phyloP scores from a whole-genome alignment of 2,113 vertebrate genomes.

The Geothlypis trichas region DNA sequence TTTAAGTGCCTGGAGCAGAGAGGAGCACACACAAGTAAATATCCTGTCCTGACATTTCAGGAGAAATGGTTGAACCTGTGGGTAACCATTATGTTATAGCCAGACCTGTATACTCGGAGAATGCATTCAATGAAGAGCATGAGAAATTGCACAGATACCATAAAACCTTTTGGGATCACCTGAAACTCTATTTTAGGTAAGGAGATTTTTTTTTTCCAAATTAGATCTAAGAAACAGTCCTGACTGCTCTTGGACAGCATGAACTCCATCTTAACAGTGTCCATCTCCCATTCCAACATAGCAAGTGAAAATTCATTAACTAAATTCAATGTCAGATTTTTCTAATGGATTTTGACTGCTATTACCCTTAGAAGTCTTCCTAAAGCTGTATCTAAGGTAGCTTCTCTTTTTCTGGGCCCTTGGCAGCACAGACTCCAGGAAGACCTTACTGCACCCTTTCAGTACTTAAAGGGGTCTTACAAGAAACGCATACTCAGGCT shows the following conservation, averaged over 20 bases:
- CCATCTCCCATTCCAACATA: not conserved
- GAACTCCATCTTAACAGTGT: not conserved
- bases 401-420: not conserved
- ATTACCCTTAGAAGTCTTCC: not conserved
- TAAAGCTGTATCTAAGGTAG: not conserved
- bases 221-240: not conserved
- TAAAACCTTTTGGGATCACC: conserved; percentile 82
- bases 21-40: not conserved
- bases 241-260: not conserved
- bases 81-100: conserved; percentile 84
- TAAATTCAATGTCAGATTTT: not conserved
- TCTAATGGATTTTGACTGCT: not conserved
- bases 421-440: not conserved
- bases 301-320: not conserved
- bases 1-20: conserved; percentile 51
- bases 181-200: conserved; percentile 85
- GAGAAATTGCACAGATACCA: conserved; percentile 80
- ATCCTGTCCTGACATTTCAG: not conserved
- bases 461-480: not conserved
- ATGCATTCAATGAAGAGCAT: conserved; percentile 80
- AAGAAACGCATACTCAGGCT: not conserved
- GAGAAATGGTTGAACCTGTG: conserved; percentile 78
- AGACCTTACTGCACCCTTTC: not conserved
- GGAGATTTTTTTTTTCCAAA: not conserved
- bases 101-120: conserved; percentile 87